Conservation (phyloP, 1,140 invertebrate genomes). For the Drosophila varians region DNA sequence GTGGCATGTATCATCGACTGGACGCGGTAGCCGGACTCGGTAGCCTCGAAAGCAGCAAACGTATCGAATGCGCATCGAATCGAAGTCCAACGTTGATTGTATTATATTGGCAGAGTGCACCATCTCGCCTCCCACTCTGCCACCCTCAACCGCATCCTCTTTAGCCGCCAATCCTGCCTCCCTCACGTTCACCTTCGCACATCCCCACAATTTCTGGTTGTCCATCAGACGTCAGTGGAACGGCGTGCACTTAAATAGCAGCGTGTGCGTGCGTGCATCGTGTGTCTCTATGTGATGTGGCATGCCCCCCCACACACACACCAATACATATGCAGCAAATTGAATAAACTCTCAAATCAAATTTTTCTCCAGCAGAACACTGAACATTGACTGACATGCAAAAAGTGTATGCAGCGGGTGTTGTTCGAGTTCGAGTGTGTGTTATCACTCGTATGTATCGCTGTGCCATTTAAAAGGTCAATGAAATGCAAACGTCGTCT, state of each 20-base stretch:
- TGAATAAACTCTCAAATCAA: conserved; percentile 81
- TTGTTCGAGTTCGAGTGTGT: conserved; percentile 6
- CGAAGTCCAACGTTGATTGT: conserved; percentile 74
- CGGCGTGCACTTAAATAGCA: conserved; percentile 61
- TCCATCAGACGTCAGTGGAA: conserved; percentile 56
- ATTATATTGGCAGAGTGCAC: conserved; percentile 66
- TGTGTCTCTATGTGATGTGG: conserved; percentile 8
- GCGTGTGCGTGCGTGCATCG: conserved; percentile 6
- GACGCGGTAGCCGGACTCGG: conserved; percentile 46
- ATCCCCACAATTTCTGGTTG: conserved; percentile 29
- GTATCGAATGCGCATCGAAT: conserved; percentile 78
- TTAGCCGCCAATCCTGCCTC: not conserved
- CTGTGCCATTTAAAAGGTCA: conserved; percentile 74
- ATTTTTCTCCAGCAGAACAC: conserved; percentile 67
- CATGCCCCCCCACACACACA: conserved; percentile 17
- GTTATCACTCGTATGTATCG: conserved; percentile 42
- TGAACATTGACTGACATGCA: conserved; percentile 55
- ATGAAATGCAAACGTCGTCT: conserved; percentile 71
- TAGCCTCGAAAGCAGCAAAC: conserved; percentile 58
- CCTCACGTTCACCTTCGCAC: conserved; percentile 8
- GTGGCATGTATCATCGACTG: not conserved
- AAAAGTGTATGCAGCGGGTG: not conserved
- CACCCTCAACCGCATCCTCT: not conserved
- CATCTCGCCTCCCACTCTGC: not conserved
- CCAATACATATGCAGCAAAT: conserved; percentile 63